Base-by-base conservation (phyloP, 2,113 vertebrate genomes). In the Notiomystis cincta region DNA sequence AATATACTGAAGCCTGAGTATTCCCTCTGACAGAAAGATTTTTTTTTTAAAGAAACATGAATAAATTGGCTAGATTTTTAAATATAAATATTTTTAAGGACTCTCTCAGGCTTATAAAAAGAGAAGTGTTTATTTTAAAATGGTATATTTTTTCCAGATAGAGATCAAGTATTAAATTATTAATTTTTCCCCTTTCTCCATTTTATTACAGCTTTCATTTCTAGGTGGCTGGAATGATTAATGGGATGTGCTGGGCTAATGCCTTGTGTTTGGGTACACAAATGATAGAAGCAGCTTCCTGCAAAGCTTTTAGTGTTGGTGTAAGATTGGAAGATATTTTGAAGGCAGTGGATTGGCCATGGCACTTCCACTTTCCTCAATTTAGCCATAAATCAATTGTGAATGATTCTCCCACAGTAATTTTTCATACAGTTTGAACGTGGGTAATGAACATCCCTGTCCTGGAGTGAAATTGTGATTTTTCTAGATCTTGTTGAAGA, bases 361-460 rank as follows among this genome's bases (percentile, higher is more conserved):
- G 58, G 87, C 91, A 75, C 58, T 95, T 97, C 94, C 64, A 87
- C 84, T 97, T 96, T 76, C 89, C 93, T 97, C 96, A 95, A 56
- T 97, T 94, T 96, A 90, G 85, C 87, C 91, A 98, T 98, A 97
- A 97, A 98, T 98, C 98, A 98, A 69, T 97, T 89, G 84, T 78
- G 89, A 97, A 87, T 97, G 48, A 90, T 96, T 96, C 95, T 96
- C 83, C 54, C 82, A 89, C 78, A 90, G 81, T 97, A 95, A 98
- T 98, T 97, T 98, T 98, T 98, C 97, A 96, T 95, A 91, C 80
- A 56, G 72, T 96, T 97, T 97, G 94, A 97, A 97, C 82, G 71
- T 88, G 58, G 91, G 64, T 96, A 98, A 97, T 96, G 95, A 98
- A 94, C 91, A 95, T 96, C 78, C 64, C 93, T 87, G 62, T 97